These are phyloP conservation scores for Drosophila quinaria DNA, from an alignment of 2,888 invertebrate species.

Conservation along the genomic window DNA sequence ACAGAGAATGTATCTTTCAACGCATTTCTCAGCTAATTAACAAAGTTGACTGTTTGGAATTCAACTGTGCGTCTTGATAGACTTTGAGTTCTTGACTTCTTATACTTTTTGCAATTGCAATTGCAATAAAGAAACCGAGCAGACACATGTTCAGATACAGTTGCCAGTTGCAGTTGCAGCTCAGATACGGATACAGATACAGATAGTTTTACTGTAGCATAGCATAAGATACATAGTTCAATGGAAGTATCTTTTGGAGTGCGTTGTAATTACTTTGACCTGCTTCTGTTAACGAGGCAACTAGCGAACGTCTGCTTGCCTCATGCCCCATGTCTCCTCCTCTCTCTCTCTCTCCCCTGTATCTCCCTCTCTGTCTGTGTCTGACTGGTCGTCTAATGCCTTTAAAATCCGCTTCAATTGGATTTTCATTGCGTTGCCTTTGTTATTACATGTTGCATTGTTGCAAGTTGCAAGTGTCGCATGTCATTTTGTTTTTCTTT, in stretches of 20 bases:
- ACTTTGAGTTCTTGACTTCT: conserved; percentile 11
- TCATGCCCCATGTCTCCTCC: conserved; percentile 8
- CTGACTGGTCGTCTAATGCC: conserved; percentile 54
- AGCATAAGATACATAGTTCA: conserved; percentile 11
- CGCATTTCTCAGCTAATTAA: conserved; percentile 73
- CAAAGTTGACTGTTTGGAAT: conserved; percentile 49
- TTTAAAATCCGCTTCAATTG: conserved; percentile 80
- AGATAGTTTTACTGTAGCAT: conserved; percentile 21
- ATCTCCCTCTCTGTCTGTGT: neutral
- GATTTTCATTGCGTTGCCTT: conserved; percentile 52
- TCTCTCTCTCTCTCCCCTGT: neutral
- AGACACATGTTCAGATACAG: conserved; percentile 15
- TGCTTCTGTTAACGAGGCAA: conserved; percentile 61
- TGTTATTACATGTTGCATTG: conserved; percentile 7
- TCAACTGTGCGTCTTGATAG: conserved; percentile 23
- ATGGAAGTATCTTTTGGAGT: conserved; percentile 33
- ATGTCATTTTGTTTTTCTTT: conserved; percentile 58
- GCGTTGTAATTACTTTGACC: conserved; percentile 80
- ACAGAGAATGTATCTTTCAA: conserved; percentile 21
- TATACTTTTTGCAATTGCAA: conserved; percentile 29
- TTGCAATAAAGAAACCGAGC: conserved; percentile 41
- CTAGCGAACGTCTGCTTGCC: conserved; percentile 22
- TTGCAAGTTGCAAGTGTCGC: conserved; percentile 31
- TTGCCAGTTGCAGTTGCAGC: conserved; percentile 9
- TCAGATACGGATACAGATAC: conserved; percentile 17